Evolutionary conservation across 2,888 invertebrate species (phyloP).

Genomic region (Drosophila nr. perissopoda): DNA sequence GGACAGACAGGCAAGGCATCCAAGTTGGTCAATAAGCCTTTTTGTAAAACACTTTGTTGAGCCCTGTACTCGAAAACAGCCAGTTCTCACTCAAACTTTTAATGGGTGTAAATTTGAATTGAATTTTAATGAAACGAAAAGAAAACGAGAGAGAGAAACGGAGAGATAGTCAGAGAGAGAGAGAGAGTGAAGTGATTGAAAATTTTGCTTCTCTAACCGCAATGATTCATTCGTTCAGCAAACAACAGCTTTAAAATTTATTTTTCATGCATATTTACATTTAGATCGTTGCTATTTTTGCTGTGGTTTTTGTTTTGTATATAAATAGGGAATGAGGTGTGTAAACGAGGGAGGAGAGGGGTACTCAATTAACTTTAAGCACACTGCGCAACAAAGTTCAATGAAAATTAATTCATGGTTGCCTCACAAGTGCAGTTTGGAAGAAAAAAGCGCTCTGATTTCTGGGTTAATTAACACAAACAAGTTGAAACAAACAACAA

Average conservation of each 20-base stretch:
- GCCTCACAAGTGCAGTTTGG: conserved; percentile 12
- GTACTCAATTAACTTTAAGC: conserved; percentile 21
- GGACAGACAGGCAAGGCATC: conserved; percentile 14
- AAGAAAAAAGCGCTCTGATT: conserved; percentile 48
- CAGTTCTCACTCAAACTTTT: conserved; percentile 12
- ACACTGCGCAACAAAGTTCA: conserved; percentile 43
- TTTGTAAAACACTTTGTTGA: conserved; percentile 32
- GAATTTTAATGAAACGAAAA: conserved; percentile 58
- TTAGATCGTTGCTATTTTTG: conserved; percentile 1
- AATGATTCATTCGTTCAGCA: conserved; percentile 40
- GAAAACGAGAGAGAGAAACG: not conserved
- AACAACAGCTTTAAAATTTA: conserved; percentile 31
- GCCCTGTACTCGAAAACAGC: not conserved
- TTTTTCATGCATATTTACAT: conserved; percentile 39
- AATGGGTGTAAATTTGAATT: conserved; percentile 44
- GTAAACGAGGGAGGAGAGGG: not conserved
- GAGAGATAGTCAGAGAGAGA: not conserved
- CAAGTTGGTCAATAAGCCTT: conserved; percentile 56
- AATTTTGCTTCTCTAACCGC: not conserved
- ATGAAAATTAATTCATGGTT: conserved; percentile 22
- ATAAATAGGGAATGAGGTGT: not conserved
- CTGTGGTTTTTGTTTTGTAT: not conserved
- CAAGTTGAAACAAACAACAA: conserved; percentile 54
- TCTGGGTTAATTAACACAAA: conserved; percentile 67
- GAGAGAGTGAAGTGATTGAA: not conserved